A percentile compares a stretch with the other conserved stretches of the same genome.
phyloP scores from a whole-genome alignment of 2,113 vertebrate species.

The Marmota flaviventris region DNA sequence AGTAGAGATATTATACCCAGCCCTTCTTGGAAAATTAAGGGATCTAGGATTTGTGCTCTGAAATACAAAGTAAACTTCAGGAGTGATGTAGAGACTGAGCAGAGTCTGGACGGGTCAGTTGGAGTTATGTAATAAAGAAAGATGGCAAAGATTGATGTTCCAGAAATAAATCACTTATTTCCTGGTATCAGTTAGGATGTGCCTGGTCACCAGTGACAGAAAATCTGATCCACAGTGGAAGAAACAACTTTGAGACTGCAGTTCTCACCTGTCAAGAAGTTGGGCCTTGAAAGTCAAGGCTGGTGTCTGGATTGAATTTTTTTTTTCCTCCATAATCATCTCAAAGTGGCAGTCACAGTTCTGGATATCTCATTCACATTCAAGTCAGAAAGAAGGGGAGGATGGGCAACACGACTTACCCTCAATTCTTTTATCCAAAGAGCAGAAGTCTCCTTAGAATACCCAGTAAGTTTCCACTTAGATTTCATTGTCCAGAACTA shows the following conservation, averaged over 20 bases:
- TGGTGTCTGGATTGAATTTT: background rate
- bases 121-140: background rate
- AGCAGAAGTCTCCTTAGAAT: background rate
- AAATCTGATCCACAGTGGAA: background rate
- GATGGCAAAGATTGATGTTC: background rate
- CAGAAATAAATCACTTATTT: slow-evolving; percentile 11
- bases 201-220: slow-evolving; percentile 8
- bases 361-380: background rate
- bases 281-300: background rate
- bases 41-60: background rate
- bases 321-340: background rate
- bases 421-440: background rate
- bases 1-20: background rate
- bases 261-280: background rate
- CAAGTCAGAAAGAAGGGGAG: background rate
- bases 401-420: background rate
- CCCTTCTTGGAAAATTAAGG: background rate
- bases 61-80: background rate
- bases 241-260: background rate
- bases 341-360: background rate
- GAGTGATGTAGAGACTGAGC: background rate
- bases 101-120: background rate
- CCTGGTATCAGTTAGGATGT: background rate
- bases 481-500: background rate
- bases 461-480: background rate